Conservation (phyloP, 2,888 invertebrate species). For the Dioctria rufipes region DNA sequence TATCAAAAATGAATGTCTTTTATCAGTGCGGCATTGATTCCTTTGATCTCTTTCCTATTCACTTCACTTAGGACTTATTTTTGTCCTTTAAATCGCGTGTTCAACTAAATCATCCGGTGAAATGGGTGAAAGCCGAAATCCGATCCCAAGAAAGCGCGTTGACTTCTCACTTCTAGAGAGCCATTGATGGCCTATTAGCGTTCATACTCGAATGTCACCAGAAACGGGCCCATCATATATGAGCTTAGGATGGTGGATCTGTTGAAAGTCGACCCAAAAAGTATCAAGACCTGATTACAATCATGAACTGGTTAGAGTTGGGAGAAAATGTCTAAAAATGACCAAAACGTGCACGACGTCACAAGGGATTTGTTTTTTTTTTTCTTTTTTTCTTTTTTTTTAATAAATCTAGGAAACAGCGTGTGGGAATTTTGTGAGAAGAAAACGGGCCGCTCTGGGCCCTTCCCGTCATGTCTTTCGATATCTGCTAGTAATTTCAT, state of each 20-base stretch:
- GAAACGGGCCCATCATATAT: no score
- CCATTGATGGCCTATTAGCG: neutral
- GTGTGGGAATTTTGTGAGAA: slow-evolving; percentile 44
- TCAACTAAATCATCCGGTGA: slow-evolving; percentile 38
- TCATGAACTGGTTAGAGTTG: neutral
- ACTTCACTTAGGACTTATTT: slow-evolving; percentile 29
- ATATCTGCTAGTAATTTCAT: slow-evolving; percentile 20
- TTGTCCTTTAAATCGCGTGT: slow-evolving; percentile 33
- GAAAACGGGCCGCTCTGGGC: slow-evolving; percentile 11
- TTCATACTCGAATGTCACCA: no score
- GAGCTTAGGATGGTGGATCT: neutral
- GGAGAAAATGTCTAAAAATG: slow-evolving; percentile 16
- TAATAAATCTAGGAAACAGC: slow-evolving; percentile 44
- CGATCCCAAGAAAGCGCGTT: slow-evolving; percentile 36
- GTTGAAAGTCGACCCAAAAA: slow-evolving; percentile 23
- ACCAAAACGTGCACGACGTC: slow-evolving; percentile 35
- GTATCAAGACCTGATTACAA: neutral
- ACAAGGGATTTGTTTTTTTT: neutral
- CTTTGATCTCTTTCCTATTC: slow-evolving; percentile 35
- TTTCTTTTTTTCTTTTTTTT: neutral
- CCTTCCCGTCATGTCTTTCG: slow-evolving; percentile 9
- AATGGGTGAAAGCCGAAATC: slow-evolving; percentile 42
- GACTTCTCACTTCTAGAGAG: slow-evolving; percentile 17
- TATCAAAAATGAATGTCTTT: neutral
- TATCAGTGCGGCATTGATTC: neutral